phyloP scores from a whole-genome alignment of 2,113 vertebrate genomes.

The Platysternon megacephalum region DNA sequence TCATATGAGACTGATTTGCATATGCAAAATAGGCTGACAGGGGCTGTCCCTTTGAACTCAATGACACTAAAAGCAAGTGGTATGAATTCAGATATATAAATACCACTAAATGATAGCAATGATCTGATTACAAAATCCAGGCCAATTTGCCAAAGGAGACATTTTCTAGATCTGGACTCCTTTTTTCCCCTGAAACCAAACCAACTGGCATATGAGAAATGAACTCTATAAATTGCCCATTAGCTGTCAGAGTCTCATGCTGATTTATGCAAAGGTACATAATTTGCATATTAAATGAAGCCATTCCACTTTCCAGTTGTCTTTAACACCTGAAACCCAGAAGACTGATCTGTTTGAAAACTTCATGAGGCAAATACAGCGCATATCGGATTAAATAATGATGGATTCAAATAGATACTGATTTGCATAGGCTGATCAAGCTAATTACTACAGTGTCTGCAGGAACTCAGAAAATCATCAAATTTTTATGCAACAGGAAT shows the following conservation, averaged over 20 bases:
- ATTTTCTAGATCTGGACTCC: background rate
- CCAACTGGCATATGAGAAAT: background rate
- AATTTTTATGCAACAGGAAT: background rate
- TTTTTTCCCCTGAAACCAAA: background rate
- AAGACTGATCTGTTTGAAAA: conserved; percentile 25
- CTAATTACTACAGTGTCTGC: conserved; percentile 43
- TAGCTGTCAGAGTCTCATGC: background rate
- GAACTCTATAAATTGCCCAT: background rate
- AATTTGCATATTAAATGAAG: background rate
- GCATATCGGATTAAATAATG: conserved; percentile 29
- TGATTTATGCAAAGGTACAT: background rate
- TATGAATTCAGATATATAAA: background rate
- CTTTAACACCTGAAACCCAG: conserved; percentile 10
- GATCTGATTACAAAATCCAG: background rate
- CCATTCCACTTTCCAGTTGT: background rate
- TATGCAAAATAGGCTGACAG: background rate
- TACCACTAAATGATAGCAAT: background rate
- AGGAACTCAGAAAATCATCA: background rate
- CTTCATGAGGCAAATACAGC: conserved; percentile 36
- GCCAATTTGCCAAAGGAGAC: background rate
- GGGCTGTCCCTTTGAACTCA: conserved; percentile 6
- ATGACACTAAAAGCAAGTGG: background rate
- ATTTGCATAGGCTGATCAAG: conserved; percentile 65
- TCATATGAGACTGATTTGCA: background rate
- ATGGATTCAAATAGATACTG: conserved; percentile 54